phyloP scores from a whole-genome alignment of 2,113 vertebrate genomes.

The Thermophis baileyi region DNA sequence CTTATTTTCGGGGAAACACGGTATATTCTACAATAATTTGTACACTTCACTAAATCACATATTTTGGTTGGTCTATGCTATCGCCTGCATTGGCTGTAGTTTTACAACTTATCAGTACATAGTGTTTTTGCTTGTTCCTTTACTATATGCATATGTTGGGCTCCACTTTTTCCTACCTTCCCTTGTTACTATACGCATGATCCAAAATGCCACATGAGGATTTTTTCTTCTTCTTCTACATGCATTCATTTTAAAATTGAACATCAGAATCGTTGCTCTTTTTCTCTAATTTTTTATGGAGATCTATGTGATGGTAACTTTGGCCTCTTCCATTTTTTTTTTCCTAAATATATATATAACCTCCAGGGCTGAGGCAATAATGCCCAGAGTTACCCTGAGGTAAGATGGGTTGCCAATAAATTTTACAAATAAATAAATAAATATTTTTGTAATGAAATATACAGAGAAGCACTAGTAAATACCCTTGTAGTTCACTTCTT shows the following conservation, averaged over 20 bases:
- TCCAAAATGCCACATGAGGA: fast-evolving
- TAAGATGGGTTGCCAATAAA: not conserved
- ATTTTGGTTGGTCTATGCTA: not conserved
- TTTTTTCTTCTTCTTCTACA: not conserved
- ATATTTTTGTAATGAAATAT: not conserved
- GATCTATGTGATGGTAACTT: not conserved
- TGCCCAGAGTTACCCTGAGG: not conserved
- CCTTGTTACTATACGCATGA: not conserved
- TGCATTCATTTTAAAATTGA: not conserved
- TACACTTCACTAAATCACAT: not conserved
- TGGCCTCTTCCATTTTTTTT: not conserved
- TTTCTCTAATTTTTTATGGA: not conserved
- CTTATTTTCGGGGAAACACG: too few species aligned
- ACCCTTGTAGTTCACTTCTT: not conserved
- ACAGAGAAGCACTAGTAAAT: not conserved
- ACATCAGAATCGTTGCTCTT: not conserved
- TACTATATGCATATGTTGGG: not conserved
- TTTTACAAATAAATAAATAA: not conserved
- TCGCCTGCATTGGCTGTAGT: not conserved
- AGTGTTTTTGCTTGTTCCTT: not conserved
- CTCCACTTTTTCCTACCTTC: not conserved
- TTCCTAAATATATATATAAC: not conserved
- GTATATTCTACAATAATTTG: slow-evolving; percentile 11
- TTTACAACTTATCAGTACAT: not conserved
- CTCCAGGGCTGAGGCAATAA: not conserved